phyloP scores from a whole-genome alignment of 2,888 invertebrate genomes.

The Loripinus fragilis region DNA sequence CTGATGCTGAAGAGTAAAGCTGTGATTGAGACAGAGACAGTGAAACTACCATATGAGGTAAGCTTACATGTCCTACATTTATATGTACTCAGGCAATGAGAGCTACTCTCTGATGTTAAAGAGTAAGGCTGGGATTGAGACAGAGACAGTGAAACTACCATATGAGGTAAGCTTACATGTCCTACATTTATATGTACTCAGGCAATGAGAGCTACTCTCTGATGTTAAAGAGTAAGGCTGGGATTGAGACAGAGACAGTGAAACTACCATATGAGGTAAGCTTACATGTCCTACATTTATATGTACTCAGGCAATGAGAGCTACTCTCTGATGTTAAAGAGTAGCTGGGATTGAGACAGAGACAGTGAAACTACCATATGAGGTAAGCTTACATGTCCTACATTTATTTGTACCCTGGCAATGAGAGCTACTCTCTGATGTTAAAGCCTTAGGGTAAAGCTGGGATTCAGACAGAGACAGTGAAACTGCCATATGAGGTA shows the following conservation, averaged over 20 bases:
- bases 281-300: constrained; percentile 90
- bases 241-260: constrained; percentile 80
- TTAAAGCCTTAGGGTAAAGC: constrained; percentile 69
- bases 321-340: constrained; percentile 88
- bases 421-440: constrained; percentile 93
- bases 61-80: constrained; percentile 90
- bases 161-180: constrained; percentile 90
- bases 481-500: constrained; percentile 89
- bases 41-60: constrained; percentile 89
- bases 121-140: constrained; percentile 76
- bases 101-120: constrained; percentile 90
- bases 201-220: constrained; percentile 96
- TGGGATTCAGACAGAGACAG: constrained; percentile 80
- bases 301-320: constrained; percentile 94
- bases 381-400: constrained; percentile 89
- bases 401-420: constrained; percentile 91
- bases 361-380: constrained; percentile 88
- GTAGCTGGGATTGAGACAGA: constrained; percentile 79
- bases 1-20: constrained; percentile 84
- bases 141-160: constrained; percentile 85
- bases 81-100: constrained; percentile 92
- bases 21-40: constrained; percentile 80
- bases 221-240: constrained; percentile 82
- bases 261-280: constrained; percentile 89
- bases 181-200: constrained; percentile 91